A percentile compares a stretch with the other conserved stretches of the same genome.
Conservation (phyloP, 2,888 invertebrate genomes). For the Ophion ellenae region DNA sequence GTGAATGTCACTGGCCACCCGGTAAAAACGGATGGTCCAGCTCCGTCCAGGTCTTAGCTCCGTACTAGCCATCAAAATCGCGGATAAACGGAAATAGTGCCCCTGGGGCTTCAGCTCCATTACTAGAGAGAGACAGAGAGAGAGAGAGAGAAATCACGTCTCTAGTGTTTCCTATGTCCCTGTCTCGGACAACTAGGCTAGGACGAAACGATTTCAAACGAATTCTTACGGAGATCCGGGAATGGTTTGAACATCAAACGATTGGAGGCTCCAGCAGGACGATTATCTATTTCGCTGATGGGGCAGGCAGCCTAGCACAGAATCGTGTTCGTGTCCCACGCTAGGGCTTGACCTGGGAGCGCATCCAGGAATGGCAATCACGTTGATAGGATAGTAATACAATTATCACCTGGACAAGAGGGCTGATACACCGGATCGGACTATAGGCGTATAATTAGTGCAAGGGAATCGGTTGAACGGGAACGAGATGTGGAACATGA, state of each 20-base stretch:
- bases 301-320: slow-evolving; percentile 20
- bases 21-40: neutral
- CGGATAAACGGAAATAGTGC: neutral
- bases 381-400: slow-evolving; percentile 82
- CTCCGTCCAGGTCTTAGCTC: too few species aligned
- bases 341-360: slow-evolving; percentile 66
- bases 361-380: slow-evolving; percentile 81
- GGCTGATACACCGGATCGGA: slow-evolving; percentile 73
- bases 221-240: slow-evolving; percentile 42
- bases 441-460: slow-evolving; percentile 81
- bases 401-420: slow-evolving; percentile 81
- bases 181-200: slow-evolving; percentile 2
- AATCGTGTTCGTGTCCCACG: neutral
- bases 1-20: neutral
- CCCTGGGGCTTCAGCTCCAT: neutral
- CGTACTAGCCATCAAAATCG: neutral
- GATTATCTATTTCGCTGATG: slow-evolving; percentile 27
- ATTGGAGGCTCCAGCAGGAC: slow-evolving; percentile 23
- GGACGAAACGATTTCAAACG: neutral
- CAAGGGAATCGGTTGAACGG: slow-evolving; percentile 72
- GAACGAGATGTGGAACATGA: slow-evolving; percentile 63
- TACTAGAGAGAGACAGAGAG: neutral
- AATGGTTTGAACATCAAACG: slow-evolving; percentile 63
- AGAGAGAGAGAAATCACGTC: neutral
- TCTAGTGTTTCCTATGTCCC: neutral